phyloP scores from a whole-genome alignment of 2,888 invertebrate genomes.

The Artemia sinica region DNA sequence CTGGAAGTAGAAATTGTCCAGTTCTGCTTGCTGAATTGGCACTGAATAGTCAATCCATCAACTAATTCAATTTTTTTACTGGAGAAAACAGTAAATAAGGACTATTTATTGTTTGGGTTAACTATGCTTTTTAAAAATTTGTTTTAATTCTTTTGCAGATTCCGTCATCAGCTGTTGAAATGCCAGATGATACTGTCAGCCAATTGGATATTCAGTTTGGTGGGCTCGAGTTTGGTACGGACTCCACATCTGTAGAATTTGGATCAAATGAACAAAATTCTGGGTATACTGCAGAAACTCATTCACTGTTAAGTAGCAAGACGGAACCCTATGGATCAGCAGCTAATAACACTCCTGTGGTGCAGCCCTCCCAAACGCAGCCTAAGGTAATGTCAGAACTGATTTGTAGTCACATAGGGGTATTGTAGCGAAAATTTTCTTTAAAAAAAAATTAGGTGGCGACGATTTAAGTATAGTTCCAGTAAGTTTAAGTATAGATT shows the following conservation, averaged over 20 bases:
- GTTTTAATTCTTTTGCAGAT: conserved; percentile 42
- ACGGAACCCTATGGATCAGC: conserved; percentile 2
- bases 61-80: too few relatives aligned
- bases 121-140: conserved; percentile 19
- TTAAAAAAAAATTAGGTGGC: too few relatives aligned
- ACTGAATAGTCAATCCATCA: too few relatives aligned
- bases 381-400: neutral
- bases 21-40: too few relatives aligned
- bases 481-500: too few relatives aligned
- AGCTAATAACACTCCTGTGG: neutral
- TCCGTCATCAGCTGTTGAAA: conserved; percentile 82
- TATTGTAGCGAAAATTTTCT: too few relatives aligned
- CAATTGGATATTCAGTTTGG: conserved; percentile 86
- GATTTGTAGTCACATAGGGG: too few relatives aligned
- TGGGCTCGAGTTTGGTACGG: conserved; percentile 54
- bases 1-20: too few relatives aligned
- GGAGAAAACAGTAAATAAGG: too few relatives aligned
- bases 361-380: neutral
- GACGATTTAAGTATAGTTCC: too few relatives aligned
- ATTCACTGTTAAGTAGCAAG: conserved; percentile 6
- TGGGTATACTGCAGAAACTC: neutral
- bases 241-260: conserved; percentile 29
- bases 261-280: conserved; percentile 10
- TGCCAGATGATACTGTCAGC: conserved; percentile 73
- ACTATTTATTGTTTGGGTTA: neutral